Percentiles rank a stretch among this genome's conserved stretches.
These are phyloP conservation scores for Ophonus ardosiacus DNA, from an alignment of 2,888 invertebrate species.

Conservation along the genomic window DNA sequence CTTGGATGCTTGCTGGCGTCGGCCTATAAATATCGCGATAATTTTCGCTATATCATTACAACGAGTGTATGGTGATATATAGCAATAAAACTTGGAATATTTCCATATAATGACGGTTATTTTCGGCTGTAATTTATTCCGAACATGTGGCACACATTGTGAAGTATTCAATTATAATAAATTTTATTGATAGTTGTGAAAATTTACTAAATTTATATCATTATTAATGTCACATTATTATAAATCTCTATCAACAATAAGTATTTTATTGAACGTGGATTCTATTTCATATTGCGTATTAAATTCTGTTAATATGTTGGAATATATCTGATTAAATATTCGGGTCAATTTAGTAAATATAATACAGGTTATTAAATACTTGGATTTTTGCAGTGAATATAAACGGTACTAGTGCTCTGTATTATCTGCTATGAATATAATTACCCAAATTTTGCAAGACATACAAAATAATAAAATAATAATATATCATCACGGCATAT, in stretches of 20 bases:
- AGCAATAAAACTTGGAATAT: constrained; percentile 43
- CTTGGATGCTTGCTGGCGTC: constrained; percentile 1
- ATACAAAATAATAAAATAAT: too few relatives aligned
- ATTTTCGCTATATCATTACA: constrained; percentile 47
- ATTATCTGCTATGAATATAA: neutral
- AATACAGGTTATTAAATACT: neutral
- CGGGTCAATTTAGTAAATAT: neutral
- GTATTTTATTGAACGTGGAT: neutral
- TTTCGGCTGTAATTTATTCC: constrained; percentile 26
- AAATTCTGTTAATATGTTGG: constrained; percentile 13
- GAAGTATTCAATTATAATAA: constrained; percentile 38
- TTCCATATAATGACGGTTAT: constrained; percentile 37
- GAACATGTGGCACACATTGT: constrained; percentile 16
- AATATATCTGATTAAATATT: neutral
- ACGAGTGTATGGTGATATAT: constrained; percentile 32
- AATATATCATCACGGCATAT: too few relatives aligned
- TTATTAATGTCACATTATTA: constrained; percentile 36
- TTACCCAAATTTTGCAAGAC: too few relatives aligned
- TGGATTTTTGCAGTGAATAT: neutral
- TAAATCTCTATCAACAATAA: constrained; percentile 7
- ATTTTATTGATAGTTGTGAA: constrained; percentile 25
- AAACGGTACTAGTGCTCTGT: neutral
- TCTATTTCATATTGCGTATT: neutral
- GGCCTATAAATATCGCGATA: constrained; percentile 21
- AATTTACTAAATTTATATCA: constrained; percentile 27